Base-by-base conservation (phyloP, 2,888 invertebrate species). In the Bellardia pandia region DNA sequence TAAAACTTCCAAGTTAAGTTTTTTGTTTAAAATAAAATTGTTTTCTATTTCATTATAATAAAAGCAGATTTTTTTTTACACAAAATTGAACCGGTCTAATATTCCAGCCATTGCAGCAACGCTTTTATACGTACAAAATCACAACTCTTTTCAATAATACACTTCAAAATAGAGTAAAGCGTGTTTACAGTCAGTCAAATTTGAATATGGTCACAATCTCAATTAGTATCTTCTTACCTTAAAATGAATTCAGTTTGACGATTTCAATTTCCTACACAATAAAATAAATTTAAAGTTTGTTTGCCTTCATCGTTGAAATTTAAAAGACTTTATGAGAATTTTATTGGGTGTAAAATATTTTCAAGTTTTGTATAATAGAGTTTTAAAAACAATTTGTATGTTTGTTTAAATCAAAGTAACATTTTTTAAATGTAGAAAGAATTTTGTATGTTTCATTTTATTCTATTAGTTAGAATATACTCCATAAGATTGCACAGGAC, bases 351-450 rank as follows among this genome's bases (percentile, higher is more conserved):
- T 74, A 64, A 13, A 72, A 33, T 42, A 37, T 51, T 16, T 53
- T 66, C 11, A 51, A 66, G 72, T 84, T 84, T 68, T 51, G 40
- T 68, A 23, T 83, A 79, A 75, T 83, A 60, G 86, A 86, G 84
- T 86, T 86, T 80, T 68, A 13, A 58, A 80, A 86, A 87, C 84
- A 77, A 77, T 77, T 85, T 81, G 74, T 84, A 23, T 75, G 71
- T 53, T 85, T 79, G 78, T 75, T 74, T 68, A 85, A 85, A 79
- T 85, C 78, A 85, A 85, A 85, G 78, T 62, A 77, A 53, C 6
- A 37, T 68, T 53, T 82, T 78, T 71, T 66, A 78, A 66, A 51
- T 64, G 66, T 60, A 75, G 42, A 79, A 64, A 53, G 53, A 85
- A 68, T 78, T 78, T 77, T 79, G n/a, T 79, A 68, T 78, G 16